Evolutionary conservation across 2,888 invertebrate species (phyloP).

Genomic region (Octodonta nipae): DNA sequence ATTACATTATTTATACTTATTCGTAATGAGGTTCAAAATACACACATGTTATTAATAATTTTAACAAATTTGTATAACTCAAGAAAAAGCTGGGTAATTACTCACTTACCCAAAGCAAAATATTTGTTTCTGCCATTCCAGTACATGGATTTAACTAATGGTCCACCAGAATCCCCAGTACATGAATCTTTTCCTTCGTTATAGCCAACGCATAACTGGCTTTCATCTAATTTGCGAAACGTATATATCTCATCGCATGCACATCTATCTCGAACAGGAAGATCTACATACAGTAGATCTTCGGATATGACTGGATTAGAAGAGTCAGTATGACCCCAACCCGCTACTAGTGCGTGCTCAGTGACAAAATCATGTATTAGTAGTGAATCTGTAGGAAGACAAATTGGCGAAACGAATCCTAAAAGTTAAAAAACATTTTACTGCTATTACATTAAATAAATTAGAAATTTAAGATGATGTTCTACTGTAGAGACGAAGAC

Average conservation of each 20-base stretch:
- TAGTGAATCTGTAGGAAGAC: conserved; percentile 36
- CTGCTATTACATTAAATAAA: too few species aligned
- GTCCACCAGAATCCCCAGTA: conserved; percentile 51
- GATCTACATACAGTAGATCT: conserved; percentile 10
- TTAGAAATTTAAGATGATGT: too few species aligned
- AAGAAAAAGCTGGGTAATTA: too few species aligned
- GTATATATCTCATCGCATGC: conserved; percentile 10
- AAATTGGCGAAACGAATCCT: conserved; percentile 47
- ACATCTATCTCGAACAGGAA: conserved; percentile 10
- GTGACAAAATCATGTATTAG: conserved; percentile 21
- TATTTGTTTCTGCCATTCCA: too few species aligned
- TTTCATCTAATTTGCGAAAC: conserved; percentile 6
- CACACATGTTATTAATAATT: too few species aligned
- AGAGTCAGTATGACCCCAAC: conserved; percentile 33
- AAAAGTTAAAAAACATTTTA: conserved; percentile 7
- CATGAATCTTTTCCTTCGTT: conserved; percentile 43
- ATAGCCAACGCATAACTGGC: conserved; percentile 6
- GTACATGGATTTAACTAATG: conserved; percentile 37
- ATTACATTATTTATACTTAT: too few species aligned
- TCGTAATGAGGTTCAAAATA: too few species aligned
- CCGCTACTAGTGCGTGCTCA: conserved; percentile 40
- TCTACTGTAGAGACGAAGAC: too few species aligned
- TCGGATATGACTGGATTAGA: conserved; percentile 3
- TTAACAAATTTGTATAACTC: too few species aligned
- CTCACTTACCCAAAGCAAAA: too few species aligned